Base-by-base conservation (phyloP, 2,797 vertebrate genomes). In the Tangara arthus region DNA sequence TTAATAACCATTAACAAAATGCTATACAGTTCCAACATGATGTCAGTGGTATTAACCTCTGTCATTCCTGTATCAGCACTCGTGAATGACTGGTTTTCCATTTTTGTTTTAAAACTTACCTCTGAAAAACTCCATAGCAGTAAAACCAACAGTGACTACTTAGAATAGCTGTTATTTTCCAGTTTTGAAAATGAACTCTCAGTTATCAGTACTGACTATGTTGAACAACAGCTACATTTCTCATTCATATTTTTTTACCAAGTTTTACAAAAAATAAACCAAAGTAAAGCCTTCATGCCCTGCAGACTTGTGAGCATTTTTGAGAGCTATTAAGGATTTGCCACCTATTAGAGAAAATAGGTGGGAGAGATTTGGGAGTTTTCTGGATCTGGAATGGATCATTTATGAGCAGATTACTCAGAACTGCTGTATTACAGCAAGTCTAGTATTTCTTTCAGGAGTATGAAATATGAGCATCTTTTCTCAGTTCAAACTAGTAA, bases 1-100 rank as follows among this genome's bases (percentile, higher is more conserved):
- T 91, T 96, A 93, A 95, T 94, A 93, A 86, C 90, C 93, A 97
- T 94, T 96, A 94, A 94, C 70, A 91, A 93, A 96, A 95, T 52
- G 71, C 87, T 87, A 50, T 77, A 78, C 75, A 75, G 70, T 87
- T 95, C 91, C 93, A 96, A 52, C 63, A 88, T 95, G 86, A 96
- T 96, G 89, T 96, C 93, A 96, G 79, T 20, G 75, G 89, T 56
- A 88, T 96, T 96, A 96, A 96, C 93, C 82, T 95, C 93, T 93
- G 80, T 85, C 92, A 85, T 73, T 88, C 87, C 81, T 73, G 61
- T 30, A 90, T 73, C 79, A 93, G 81, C 59, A 72, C 47, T 70
- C 24, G 1, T 73, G 83, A 91, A 78, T 70, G 52, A 93, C 76
- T 63, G 13, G 3, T 60, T 90, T 76, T 44, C 47, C 46, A 42